Percentiles rank a stretch among this genome's conserved stretches.
These are phyloP conservation scores for Allacma fusca DNA, from an alignment of 2,888 invertebrate genomes.

Conservation along the genomic window DNA sequence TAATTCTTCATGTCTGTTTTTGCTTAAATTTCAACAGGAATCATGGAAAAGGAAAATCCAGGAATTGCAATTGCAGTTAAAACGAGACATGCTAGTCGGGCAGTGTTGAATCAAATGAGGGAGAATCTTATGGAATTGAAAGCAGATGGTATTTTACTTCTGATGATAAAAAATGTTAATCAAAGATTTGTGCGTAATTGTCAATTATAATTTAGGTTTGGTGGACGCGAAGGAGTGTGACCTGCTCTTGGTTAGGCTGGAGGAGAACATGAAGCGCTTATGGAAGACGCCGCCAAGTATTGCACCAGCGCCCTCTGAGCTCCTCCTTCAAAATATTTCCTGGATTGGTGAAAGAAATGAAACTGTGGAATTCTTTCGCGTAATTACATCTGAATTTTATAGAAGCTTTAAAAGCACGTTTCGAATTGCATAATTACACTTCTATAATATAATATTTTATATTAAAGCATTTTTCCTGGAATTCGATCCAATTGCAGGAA, in stretches of 20 bases:
- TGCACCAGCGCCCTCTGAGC: slow-evolving; percentile 63
- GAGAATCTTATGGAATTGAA: slow-evolving; percentile 69
- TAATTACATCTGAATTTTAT: too few species aligned
- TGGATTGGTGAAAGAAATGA: slow-evolving; percentile 63
- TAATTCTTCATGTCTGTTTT: slow-evolving; percentile 1
- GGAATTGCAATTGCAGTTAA: slow-evolving; percentile 74
- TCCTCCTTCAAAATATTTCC: slow-evolving; percentile 60
- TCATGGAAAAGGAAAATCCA: slow-evolving; percentile 70
- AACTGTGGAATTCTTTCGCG: slow-evolving; percentile 63
- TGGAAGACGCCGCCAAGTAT: slow-evolving; percentile 63
- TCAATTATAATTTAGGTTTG: slow-evolving; percentile 65
- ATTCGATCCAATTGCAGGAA: too few species aligned
- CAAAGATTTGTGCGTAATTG: too few species aligned
- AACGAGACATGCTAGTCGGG: slow-evolving; percentile 71
- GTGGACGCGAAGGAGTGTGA: slow-evolving; percentile 70
- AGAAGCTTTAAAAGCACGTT: too few species aligned
- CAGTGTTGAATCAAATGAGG: slow-evolving; percentile 70
- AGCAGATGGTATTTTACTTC: slow-evolving; percentile 68
- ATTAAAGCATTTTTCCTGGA: too few species aligned
- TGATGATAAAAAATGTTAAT: too few species aligned
- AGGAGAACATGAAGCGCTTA: slow-evolving; percentile 67
- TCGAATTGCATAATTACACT: too few species aligned
- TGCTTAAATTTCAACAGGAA: slow-evolving; percentile 42
- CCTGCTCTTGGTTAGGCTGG: slow-evolving; percentile 68
- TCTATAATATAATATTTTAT: too few species aligned